Conservation (phyloP, 2,888 invertebrate genomes). For the Aradus depressus region DNA sequence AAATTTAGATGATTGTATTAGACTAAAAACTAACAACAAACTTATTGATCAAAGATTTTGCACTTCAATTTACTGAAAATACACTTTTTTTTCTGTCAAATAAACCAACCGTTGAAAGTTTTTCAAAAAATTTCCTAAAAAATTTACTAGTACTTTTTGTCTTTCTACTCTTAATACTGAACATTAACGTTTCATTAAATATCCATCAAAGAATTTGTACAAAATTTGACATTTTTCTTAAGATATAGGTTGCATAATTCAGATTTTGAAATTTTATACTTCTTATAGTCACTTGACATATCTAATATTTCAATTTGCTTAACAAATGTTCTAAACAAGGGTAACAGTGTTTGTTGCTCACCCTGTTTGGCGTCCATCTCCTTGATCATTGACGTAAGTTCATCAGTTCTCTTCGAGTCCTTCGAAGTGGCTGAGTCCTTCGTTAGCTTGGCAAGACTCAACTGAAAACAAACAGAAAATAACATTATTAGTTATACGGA, state of each 20-base stretch:
- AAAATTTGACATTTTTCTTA: too few relatives aligned
- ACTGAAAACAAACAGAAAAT: constrained; percentile 34
- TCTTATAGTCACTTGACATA: constrained; percentile 1
- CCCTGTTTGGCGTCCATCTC: constrained; percentile 77
- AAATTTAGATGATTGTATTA: too few relatives aligned
- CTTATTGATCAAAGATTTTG: too few relatives aligned
- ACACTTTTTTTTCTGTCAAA: too few relatives aligned
- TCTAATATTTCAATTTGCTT: constrained; percentile 10
- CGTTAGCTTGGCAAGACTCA: constrained; percentile 37
- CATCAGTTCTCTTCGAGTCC: constrained; percentile 50
- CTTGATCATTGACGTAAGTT: constrained; percentile 59
- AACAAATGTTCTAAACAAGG: constrained; percentile 4
- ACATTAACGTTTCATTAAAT: too few relatives aligned
- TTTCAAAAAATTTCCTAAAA: neutral
- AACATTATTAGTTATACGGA: too few relatives aligned
- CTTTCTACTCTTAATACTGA: too few relatives aligned
- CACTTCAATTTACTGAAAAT: too few relatives aligned
- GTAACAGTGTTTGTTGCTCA: constrained; percentile 36
- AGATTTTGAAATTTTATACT: neutral
- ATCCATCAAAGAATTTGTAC: too few relatives aligned
- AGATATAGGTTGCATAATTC: too few relatives aligned
- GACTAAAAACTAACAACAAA: too few relatives aligned
- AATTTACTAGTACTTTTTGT: neutral
- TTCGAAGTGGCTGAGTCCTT: constrained; percentile 30
- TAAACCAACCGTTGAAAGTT: neutral